Base-by-base conservation (phyloP, 2,888 invertebrate species). In the Polymixis lichenea region DNA sequence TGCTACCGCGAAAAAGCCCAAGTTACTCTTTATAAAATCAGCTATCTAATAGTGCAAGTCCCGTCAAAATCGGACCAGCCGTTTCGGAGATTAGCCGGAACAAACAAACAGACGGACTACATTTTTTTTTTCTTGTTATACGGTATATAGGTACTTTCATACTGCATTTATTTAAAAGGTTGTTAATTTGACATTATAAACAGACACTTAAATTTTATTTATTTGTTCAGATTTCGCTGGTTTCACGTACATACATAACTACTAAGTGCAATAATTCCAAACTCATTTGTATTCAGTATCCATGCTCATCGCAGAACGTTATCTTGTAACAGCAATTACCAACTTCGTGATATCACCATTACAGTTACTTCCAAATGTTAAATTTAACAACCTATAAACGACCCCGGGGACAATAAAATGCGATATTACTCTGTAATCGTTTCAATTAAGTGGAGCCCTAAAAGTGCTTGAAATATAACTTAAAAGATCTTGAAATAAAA, bases 371-470 rank as follows among this genome's bases (percentile, higher is more conserved):
- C 81, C 62, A 86, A 87, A 83, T 84, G 84, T 84, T 85, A 84
- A 83, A 87, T 82, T 87, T 87, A 80, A 86, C 78, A 73, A 73
- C 65, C 78, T 60, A 78, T 75, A 85, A 89, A 89, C 82, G 77
- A 69, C 72, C 68, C 60, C 19, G 15, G 60, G 25, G 64, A 64
- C 77, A 66, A 75, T 86, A 85, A 87, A 87, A 84, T 51, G 58
- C 58, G 66, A 68, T 79, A 80, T 80, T 75, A 73, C 65, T 73
- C 68, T 70, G 83, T 88, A 87, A 89, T 89, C 88, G 85, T 86
- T 90, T 85, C 88, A 89, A 88, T 90, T 90, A 87, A 89, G 84
- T 82, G 77, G 61, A 70, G 72, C 43, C 78, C 72, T 77, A 51
- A 83, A 66, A 72, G 77, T 61, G 38, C 61, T 64, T 25, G 51